Percentiles rank a stretch among this genome's conserved stretches.
Evolutionary conservation across 2,797 vertebrate genomes (phyloP).

Genomic region (Chloroceryle inda): DNA sequence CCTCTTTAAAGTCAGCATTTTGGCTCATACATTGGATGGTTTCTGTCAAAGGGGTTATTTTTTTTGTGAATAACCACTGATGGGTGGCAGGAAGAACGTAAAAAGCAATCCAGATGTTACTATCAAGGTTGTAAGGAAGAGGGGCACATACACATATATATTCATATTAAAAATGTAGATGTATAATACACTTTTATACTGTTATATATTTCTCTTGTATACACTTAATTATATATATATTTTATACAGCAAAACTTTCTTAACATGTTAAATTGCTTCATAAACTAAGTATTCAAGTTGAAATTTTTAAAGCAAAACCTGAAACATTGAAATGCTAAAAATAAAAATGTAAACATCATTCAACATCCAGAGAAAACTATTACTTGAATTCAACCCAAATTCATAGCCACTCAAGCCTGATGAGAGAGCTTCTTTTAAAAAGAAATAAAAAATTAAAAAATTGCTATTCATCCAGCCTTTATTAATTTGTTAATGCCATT

Average conservation of each 20-base stretch:
- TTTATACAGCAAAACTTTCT: background rate
- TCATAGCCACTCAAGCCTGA: background rate
- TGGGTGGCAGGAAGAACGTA: background rate
- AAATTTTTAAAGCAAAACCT: background rate
- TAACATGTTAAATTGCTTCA: background rate
- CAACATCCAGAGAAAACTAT: background rate
- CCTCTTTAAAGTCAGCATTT: constrained; percentile 65
- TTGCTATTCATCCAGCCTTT: background rate
- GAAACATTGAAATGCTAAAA: background rate
- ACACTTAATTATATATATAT: background rate
- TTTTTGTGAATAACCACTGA: constrained; percentile 62
- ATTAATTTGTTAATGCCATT: background rate
- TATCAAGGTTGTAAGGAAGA: background rate
- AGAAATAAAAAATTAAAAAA: background rate
- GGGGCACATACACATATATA: too few species aligned
- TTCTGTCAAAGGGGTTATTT: constrained; percentile 51
- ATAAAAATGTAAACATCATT: background rate
- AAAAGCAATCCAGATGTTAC: background rate
- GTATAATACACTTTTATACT: background rate
- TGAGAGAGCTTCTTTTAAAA: background rate
- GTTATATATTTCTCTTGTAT: background rate
- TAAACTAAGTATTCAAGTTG: background rate
- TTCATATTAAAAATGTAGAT: background rate
- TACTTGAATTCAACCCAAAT: background rate
- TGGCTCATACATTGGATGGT: constrained; percentile 19